Conservation (phyloP, 1,140 invertebrate species). For the Drosophila asahinai region DNA sequence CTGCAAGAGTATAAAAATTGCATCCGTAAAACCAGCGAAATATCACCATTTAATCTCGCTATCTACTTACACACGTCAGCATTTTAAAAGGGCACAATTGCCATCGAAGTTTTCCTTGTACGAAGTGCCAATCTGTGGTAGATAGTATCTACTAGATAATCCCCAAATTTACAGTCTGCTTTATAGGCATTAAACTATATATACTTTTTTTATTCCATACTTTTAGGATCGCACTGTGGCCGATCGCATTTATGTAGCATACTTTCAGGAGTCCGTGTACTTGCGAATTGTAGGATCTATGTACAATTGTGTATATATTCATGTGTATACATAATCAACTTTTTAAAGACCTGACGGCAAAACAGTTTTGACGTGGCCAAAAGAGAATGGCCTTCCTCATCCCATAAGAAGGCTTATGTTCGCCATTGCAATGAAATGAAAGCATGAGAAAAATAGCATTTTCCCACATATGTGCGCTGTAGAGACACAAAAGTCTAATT, state of each 20-base stretch:
- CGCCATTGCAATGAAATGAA: constrained; percentile 39
- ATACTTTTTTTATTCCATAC: neutral
- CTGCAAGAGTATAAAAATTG: constrained; percentile 5
- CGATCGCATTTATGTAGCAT: neutral
- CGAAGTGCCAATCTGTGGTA: neutral
- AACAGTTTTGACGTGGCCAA: neutral
- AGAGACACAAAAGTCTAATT: constrained; percentile 55
- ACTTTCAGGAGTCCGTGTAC: neutral
- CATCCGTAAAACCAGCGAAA: constrained; percentile 13
- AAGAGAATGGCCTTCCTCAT: constrained; percentile 1
- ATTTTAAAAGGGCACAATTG: constrained; percentile 4
- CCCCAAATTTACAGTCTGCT: neutral
- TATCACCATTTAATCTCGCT: constrained; percentile 18
- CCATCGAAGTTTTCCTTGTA: constrained; percentile 1
- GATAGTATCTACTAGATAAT: neutral
- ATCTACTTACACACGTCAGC: constrained; percentile 23
- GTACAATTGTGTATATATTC: too few relatives aligned
- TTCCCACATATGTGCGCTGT: constrained; percentile 69
- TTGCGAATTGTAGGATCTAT: too few relatives aligned
- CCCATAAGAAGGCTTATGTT: constrained; percentile 3
- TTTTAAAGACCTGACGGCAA: neutral
- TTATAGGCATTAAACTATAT: neutral
- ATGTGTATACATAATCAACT: too few relatives aligned
- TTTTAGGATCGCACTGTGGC: neutral
- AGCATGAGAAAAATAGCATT: constrained; percentile 75